Evolutionary conservation across 2,888 invertebrate species (phyloP), one percentile per base, ranked within the genome.

Genomic region (Kuschelorhynchus macadamiae): DNA sequence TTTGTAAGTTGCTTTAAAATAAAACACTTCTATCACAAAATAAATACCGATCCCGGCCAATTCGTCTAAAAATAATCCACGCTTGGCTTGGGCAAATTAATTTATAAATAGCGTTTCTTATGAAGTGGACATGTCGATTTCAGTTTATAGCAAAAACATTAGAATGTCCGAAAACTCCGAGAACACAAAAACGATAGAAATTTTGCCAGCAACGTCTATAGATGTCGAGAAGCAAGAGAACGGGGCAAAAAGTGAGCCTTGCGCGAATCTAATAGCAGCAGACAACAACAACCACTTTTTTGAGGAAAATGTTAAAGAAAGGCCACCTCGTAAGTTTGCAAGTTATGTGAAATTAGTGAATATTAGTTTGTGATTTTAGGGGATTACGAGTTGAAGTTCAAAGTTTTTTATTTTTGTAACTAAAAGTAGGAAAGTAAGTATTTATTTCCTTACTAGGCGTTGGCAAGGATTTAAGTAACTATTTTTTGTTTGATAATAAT

Each of bases 301-400:
- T 25, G 71, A 66, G 47, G 79, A 79, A 71, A 79, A 77, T 68
- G 73, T 74, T 16, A 80, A 80, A 72, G 76, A 75, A 69, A 79
- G 76, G 73, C 71, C 76, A 32, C 78, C 77, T 21, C 79, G 80
- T 80, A 74, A 79, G 80, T 80, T 71, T 44, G n/a, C 21, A 33
- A 11, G 14, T 39, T 53, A 18, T 14, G 14, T 21, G 49, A 49
- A n/a, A n/a, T n/a, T n/a, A n/a, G n/a, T n/a, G n/a, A n/a, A n/a
- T 18, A 46, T 30, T 18, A 30, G 21, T 41, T 17, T 55, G 39
- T 36, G 36, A 11, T n/a, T 2, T 3, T 46, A 8, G 4, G 17
- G 9, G 16, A 46, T 33, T 47, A n/a, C n/a, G n/a, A n/a, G n/a
- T n/a, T n/a, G n/a, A n/a, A n/a, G n/a, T n/a, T n/a, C n/a, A n/a